phyloP scores from a whole-genome alignment of 2,888 invertebrate genomes.

The Caenorhabditis angaria region DNA sequence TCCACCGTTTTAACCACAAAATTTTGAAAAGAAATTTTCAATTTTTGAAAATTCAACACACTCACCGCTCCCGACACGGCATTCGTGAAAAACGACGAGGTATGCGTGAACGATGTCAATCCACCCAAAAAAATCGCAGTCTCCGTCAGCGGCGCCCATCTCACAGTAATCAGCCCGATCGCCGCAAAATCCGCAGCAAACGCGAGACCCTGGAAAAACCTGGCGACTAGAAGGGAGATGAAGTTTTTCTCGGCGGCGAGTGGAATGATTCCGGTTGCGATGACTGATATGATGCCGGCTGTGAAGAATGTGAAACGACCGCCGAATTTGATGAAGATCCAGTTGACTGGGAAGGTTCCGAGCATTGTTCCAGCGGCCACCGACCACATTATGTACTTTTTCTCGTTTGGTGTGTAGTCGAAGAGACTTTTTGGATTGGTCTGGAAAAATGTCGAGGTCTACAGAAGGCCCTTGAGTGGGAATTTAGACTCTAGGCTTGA shows the following conservation, averaged over 20 bases:
- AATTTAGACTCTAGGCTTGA: too few species aligned
- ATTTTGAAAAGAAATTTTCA: too few species aligned
- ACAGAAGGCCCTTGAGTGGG: not conserved
- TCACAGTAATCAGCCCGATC: conserved; percentile 54
- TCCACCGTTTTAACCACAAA: not conserved
- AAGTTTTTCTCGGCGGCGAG: conserved; percentile 48
- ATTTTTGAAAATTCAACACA: conserved; percentile 3
- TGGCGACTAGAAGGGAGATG: conserved; percentile 35
- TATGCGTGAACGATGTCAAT: conserved; percentile 65
- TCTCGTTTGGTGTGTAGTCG: conserved; percentile 58
- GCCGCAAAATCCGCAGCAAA: conserved; percentile 62
- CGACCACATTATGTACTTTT: conserved; percentile 59
- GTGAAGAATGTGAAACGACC: conserved; percentile 55
- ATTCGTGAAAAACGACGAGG: conserved; percentile 61
- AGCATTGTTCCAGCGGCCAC: conserved; percentile 62
- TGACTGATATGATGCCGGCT: conserved; percentile 49
- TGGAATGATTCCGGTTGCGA: conserved; percentile 51
- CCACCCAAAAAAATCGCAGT: conserved; percentile 62
- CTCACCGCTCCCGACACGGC: conserved; percentile 61
- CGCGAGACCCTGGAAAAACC: conserved; percentile 55
- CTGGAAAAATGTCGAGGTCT: conserved; percentile 16
- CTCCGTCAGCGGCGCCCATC: conserved; percentile 66
- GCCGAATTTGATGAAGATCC: conserved; percentile 58
- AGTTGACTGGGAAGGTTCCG: conserved; percentile 63
- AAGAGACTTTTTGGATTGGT: conserved; percentile 40